Base-by-base conservation (phyloP, 2,888 invertebrate genomes). In the Agrochola macilenta region DNA sequence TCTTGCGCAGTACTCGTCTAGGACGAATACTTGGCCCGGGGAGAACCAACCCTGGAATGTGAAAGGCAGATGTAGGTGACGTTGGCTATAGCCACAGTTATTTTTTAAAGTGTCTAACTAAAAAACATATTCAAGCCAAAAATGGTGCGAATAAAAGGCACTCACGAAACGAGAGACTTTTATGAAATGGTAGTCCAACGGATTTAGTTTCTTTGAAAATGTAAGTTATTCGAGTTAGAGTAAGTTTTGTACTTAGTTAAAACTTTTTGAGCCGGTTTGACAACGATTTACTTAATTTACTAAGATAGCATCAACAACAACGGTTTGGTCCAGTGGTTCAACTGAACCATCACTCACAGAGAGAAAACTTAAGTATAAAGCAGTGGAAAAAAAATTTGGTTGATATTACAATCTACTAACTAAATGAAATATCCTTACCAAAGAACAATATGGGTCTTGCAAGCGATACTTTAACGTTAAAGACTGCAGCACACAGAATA, bases 21-120 rank as follows among this genome's bases (percentile, higher is more conserved):
- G 96, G 20, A 99, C 99, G 96, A 99, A 99, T 74, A 99, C 98
- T 97, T 99, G 99, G 1, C 99, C 99, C 0, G 99, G 99, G 91
- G 99, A 99, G 96, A 99, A 99, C 99, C 99, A 99, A 88, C 99
- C 99, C 99, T 99, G 76, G 46, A 66, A 74, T 61, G n/a, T 35
- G 4, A 49, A 60, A 58, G 46, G 20, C 12, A 20, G 5, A 46
- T 54, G 8, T 17, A 39, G 14, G 26, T 52, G 26, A 46, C 30
- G 30, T 8, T 9, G 1, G 46, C 63, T 17, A 64, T n/a, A 43
- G 17, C 43, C 17, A 26, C 26, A 30, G n/a, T 17, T 49, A 30
- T 65, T 46, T 65, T 23, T 68, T 23, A 23, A 68, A 30, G 23
- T 30, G 8, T 49, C 30, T 30, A 14, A 23, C 14, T 23, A 52